Evolutionary conservation across 1,140 invertebrate species (phyloP).

Genomic region (Macrotrachela quadricornifera): DNA sequence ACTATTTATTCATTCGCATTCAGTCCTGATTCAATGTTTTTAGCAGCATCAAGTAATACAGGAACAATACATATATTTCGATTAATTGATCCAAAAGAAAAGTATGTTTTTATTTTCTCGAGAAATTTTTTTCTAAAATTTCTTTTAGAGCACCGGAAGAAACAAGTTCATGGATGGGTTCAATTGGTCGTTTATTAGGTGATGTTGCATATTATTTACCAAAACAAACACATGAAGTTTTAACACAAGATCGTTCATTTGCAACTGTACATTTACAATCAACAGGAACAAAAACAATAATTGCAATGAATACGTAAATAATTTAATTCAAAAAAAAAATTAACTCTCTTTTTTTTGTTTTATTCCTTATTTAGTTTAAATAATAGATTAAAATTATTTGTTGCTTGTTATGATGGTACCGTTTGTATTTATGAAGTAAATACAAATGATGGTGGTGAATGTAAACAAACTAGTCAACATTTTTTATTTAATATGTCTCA

Average conservation of each 20-base stretch:
- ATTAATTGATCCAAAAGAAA: slow-evolving; percentile 49
- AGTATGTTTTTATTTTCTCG: slow-evolving; percentile 32
- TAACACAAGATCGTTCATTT: slow-evolving; percentile 66
- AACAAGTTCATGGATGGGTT: slow-evolving; percentile 51
- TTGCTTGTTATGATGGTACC: too few species aligned
- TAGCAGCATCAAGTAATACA: slow-evolving; percentile 83
- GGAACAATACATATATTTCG: slow-evolving; percentile 96
- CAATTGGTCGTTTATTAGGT: slow-evolving; percentile 49
- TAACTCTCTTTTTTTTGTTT: too few species aligned
- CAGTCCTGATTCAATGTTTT: slow-evolving; percentile 63
- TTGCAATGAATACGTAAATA: too few species aligned
- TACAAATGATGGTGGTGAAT: too few species aligned
- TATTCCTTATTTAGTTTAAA: too few species aligned
- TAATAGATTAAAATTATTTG: too few species aligned
- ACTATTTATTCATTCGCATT: slow-evolving; percentile 76
- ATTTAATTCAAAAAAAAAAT: too few species aligned
- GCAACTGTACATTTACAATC: slow-evolving; percentile 61
- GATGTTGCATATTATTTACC: slow-evolving; percentile 65
- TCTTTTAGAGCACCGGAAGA: slow-evolving; percentile 16
- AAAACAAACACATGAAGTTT: slow-evolving; percentile 58
- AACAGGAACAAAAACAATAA: too few species aligned
- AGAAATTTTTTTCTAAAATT: background rate
- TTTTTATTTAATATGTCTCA: too few species aligned
- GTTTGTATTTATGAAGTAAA: too few species aligned
- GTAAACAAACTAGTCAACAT: too few species aligned